These are phyloP conservation scores for Nipponacmea schrenckii DNA, from an alignment of 2,888 invertebrate species.

Conservation along the genomic window DNA sequence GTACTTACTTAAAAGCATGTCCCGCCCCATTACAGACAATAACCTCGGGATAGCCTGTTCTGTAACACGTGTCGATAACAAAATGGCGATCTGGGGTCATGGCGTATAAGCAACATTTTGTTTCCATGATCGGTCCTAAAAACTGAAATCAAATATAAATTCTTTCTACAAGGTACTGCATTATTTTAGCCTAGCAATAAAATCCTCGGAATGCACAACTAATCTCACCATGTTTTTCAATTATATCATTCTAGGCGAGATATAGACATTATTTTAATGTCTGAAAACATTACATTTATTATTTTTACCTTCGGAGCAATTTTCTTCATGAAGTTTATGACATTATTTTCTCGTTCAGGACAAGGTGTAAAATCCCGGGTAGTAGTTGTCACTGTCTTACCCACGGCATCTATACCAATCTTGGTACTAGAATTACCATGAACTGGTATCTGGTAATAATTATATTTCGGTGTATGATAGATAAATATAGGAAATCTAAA, in stretches of 20 bases:
- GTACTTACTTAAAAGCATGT: slow-evolving; percentile 59
- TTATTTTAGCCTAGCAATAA: too few relatives aligned
- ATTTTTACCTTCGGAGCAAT: slow-evolving; percentile 51
- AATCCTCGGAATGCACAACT: too few relatives aligned
- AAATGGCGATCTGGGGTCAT: slow-evolving; percentile 61
- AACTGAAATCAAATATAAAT: slow-evolving; percentile 34
- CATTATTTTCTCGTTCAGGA: slow-evolving; percentile 45
- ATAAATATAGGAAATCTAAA: slow-evolving; percentile 56
- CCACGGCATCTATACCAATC: slow-evolving; percentile 58
- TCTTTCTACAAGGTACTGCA: too few relatives aligned
- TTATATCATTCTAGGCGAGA: too few relatives aligned
- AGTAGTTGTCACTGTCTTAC: slow-evolving; percentile 49
- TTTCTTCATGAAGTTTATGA: slow-evolving; percentile 43
- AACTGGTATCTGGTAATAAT: slow-evolving; percentile 54
- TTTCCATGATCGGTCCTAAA: slow-evolving; percentile 53
- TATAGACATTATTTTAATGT: too few relatives aligned
- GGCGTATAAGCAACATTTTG: slow-evolving; percentile 61
- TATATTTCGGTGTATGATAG: slow-evolving; percentile 41
- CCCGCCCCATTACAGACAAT: slow-evolving; percentile 59
- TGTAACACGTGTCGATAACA: slow-evolving; percentile 53
- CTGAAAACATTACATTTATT: too few relatives aligned
- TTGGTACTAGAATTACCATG: slow-evolving; percentile 57
- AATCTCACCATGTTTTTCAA: too few relatives aligned
- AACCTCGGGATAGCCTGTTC: slow-evolving; percentile 51
- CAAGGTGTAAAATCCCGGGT: slow-evolving; percentile 54